A percentile compares a stretch with the other conserved stretches of the same genome.
These are phyloP conservation scores for Drosophila merina DNA, from an alignment of 2,888 invertebrate species.

Conservation along the genomic window DNA sequence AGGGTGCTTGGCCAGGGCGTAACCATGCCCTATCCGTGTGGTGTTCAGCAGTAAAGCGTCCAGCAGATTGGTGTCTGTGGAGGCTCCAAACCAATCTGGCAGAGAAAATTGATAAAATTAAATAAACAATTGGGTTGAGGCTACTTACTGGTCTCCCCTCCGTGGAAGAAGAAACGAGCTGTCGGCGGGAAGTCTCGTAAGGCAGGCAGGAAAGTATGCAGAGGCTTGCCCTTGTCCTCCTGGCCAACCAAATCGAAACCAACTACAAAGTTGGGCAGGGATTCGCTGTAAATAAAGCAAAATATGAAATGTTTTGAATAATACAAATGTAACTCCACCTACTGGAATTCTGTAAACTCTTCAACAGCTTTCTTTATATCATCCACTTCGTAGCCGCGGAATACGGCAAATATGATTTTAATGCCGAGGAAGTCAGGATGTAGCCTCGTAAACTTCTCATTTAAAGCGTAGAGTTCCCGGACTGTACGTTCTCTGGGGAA, in stretches of 20 bases:
- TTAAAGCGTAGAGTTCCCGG: conserved; percentile 80
- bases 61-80: conserved; percentile 86
- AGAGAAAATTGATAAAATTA: not conserved
- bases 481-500: conserved; percentile 85
- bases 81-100: conserved; percentile 85
- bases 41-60: conserved; percentile 83
- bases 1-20: conserved; percentile 82
- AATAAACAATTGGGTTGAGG: too few species aligned
- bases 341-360: conserved; percentile 75
- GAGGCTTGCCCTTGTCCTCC: conserved; percentile 86
- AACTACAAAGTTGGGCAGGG: conserved; percentile 85
- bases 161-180: conserved; percentile 87
- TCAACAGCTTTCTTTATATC: conserved; percentile 57
- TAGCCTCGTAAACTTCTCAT: conserved; percentile 84
- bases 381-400: conserved; percentile 54
- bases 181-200: conserved; percentile 70
- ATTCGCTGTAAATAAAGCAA: conserved; percentile 51
- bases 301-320: fast-evolving
- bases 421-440: conserved; percentile 87
- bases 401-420: conserved; percentile 85
- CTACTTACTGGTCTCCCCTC: conserved; percentile 86
- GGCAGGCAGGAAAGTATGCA: conserved; percentile 79
- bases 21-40: conserved; percentile 83
- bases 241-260: conserved; percentile 89
- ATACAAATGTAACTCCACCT: conserved; percentile 38